phyloP scores from a whole-genome alignment of 2,113 vertebrate species.

The Corythornis vintsioides region DNA sequence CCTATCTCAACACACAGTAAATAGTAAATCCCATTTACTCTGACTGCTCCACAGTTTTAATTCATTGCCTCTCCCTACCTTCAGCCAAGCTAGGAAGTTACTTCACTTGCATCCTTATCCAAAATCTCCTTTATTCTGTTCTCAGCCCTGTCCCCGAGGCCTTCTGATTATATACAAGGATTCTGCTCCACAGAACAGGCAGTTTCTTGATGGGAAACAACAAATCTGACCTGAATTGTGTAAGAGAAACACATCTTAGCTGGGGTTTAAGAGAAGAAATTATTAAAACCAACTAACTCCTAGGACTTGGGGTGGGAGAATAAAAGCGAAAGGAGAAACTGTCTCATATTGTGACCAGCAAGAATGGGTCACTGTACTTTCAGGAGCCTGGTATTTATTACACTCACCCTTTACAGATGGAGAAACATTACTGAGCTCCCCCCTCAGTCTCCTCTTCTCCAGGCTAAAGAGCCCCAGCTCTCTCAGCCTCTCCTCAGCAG shows the following conservation, averaged over 20 bases:
- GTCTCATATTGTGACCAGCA: not conserved
- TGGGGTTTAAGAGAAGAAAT: not conserved
- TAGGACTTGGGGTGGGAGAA: not conserved
- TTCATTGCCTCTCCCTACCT: not conserved
- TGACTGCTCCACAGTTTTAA: not conserved
- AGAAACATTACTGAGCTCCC: too few species aligned
- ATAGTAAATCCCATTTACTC: not conserved
- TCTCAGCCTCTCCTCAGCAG: too few species aligned
- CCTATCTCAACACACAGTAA: not conserved
- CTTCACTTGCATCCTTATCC: not conserved
- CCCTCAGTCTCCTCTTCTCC: too few species aligned
- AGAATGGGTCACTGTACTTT: not conserved
- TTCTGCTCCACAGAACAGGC: not conserved
- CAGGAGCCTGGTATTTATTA: not conserved
- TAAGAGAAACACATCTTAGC: not conserved
- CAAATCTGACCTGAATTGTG: not conserved
- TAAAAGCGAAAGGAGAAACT: not conserved
- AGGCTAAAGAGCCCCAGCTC: too few species aligned
- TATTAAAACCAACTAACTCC: not conserved
- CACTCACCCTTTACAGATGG: too few species aligned
- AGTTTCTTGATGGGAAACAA: not conserved
- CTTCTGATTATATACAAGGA: not conserved
- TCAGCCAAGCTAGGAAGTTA: not conserved
- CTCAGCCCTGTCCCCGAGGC: accelerated
- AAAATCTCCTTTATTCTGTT: not conserved